These are phyloP conservation scores for Perccottus glenii DNA, from an alignment of 2,113 vertebrate genomes.

Conservation along the genomic window DNA sequence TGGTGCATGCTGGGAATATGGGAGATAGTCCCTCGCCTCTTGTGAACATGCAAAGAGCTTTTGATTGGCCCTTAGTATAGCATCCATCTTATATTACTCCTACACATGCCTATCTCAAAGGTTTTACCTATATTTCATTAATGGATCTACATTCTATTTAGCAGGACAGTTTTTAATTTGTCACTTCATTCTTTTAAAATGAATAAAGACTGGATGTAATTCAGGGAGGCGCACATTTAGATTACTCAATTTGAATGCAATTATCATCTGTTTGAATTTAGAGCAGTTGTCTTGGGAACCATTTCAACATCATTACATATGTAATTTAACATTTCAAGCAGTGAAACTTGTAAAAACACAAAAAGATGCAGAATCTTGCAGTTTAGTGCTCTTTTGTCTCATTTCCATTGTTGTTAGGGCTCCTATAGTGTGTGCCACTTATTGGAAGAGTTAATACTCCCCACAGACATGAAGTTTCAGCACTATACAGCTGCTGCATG, in stretches of 20 bases:
- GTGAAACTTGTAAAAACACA: not conserved
- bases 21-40: no score
- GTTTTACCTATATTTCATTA: no score
- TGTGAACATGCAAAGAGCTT: no score
- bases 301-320: not conserved
- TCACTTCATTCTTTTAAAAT: no score
- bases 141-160: no score
- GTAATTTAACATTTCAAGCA: not conserved
- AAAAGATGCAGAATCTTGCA: not conserved
- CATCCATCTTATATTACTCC: no score
- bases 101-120: no score
- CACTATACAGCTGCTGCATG: constrained; percentile 26
- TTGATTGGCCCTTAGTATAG: no score
- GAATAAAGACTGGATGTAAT: no score
- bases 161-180: no score
- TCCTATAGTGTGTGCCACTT: constrained; percentile 13
- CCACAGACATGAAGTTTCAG: constrained; percentile 10
- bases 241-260: not conserved
- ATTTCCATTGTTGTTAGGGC: not conserved
- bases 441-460: constrained; percentile 1
- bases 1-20: no score
- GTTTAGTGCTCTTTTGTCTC: constrained; percentile 3
- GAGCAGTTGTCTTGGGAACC: not conserved
- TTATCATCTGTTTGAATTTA: not conserved
- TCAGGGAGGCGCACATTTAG: not conserved